Evolutionary conservation across 2,113 vertebrate genomes (phyloP).

Genomic region (Helogale parvula): DNA sequence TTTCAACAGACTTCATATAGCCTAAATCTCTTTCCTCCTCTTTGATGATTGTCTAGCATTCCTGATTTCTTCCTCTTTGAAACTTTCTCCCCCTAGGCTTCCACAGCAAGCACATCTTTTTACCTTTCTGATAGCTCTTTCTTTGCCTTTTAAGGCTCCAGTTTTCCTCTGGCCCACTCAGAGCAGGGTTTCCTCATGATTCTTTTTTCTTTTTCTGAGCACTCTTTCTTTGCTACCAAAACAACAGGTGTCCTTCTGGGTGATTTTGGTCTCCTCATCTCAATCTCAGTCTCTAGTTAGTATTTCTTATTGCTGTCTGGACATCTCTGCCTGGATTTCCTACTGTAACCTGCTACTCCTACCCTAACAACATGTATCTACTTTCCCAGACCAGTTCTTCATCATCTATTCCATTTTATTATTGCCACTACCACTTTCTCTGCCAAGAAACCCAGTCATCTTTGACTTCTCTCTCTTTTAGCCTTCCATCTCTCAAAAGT

Average conservation of each 20-base stretch:
- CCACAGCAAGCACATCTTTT: not conserved
- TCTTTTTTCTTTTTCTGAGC: not conserved
- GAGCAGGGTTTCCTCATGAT: not conserved
- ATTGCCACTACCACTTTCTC: not conserved
- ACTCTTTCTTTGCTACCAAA: not conserved
- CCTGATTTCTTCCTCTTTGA: slow-evolving; percentile 10
- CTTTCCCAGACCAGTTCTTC: not conserved
- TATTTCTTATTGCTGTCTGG: not conserved
- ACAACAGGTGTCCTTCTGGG: not conserved
- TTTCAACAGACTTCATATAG: not conserved
- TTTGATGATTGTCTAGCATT: not conserved
- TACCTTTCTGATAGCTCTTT: not conserved
- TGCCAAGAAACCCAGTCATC: not conserved
- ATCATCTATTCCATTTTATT: not conserved
- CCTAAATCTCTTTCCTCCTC: not conserved
- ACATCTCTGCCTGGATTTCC: not conserved
- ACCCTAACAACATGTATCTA: not conserved
- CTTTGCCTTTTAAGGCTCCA: not conserved
- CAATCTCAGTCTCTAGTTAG: not conserved
- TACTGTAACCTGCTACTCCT: not conserved
- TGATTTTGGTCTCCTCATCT: not conserved
- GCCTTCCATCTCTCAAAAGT: not conserved
- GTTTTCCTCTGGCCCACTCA: not conserved
- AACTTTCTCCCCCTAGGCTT: not conserved
- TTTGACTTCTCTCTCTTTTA: slow-evolving; percentile 14